Conservation (phyloP, 37 sponge, comb jelly and placozoan genomes). For the Spongilla lacustris region DNA sequence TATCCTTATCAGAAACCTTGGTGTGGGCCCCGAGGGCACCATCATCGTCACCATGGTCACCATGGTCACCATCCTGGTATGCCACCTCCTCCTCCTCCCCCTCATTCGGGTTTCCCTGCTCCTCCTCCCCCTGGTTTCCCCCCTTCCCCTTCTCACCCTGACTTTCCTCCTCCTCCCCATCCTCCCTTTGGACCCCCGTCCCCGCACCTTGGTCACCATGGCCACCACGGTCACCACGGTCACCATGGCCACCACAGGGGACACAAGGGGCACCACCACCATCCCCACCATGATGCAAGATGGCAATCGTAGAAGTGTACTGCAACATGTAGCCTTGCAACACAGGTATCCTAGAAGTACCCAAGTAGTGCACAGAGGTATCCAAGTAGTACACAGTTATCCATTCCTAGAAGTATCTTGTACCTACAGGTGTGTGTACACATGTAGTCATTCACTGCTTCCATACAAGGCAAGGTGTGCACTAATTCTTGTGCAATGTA, state of each 20-base stretch:
- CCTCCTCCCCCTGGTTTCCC: not conserved
- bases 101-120: not conserved
- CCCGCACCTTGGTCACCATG: not conserved
- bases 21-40: not conserved
- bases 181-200: not conserved
- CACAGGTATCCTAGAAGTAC: too few relatives aligned
- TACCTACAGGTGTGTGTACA: too few relatives aligned
- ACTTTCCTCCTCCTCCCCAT: not conserved
- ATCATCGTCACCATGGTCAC: not conserved
- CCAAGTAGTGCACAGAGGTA: too few relatives aligned
- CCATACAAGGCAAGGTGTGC: too few relatives aligned
- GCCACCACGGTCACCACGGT: not conserved
- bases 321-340: too few relatives aligned
- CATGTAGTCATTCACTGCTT: too few relatives aligned
- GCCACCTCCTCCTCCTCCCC: not conserved
- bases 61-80: not conserved
- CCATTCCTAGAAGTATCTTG: too few relatives aligned
- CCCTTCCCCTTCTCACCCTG: not conserved
- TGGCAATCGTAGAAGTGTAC: too few relatives aligned
- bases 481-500: too few relatives aligned
- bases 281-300: too few relatives aligned
- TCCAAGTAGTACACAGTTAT: too few relatives aligned
- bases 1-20: too few relatives aligned
- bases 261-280: not conserved
- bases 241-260: not conserved